These are phyloP conservation scores for Mythimna pallens DNA, from an alignment of 2,888 invertebrate species.

Conservation along the genomic window DNA sequence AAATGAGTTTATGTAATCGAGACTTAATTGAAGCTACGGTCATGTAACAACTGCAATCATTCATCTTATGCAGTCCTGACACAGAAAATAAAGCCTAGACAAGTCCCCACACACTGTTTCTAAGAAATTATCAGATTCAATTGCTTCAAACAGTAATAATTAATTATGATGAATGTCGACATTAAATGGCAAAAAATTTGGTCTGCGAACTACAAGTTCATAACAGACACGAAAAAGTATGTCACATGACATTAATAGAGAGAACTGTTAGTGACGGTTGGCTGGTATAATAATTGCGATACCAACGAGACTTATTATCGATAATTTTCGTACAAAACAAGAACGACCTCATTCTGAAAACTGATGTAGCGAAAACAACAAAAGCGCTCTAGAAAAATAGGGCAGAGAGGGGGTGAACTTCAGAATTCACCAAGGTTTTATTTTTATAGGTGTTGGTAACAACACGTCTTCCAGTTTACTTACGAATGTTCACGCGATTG, in stretches of 20 bases:
- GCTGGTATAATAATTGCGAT: conserved; percentile 52
- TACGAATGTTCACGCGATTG: conserved; percentile 1
- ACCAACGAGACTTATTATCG: conserved; percentile 43
- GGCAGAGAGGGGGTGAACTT: conserved; percentile 18
- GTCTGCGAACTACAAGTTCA: conserved; percentile 44
- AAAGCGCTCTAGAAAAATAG: conserved; percentile 35
- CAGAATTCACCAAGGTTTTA: conserved; percentile 10
- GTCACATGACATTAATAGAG: conserved; percentile 62
- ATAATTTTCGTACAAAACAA: conserved; percentile 52
- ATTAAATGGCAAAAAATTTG: conserved; percentile 50
- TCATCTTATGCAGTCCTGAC: conserved; percentile 50
- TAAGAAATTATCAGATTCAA: conserved; percentile 51
- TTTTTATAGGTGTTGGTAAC: neutral
- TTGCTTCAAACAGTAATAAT: conserved; percentile 45
- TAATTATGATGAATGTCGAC: conserved; percentile 51
- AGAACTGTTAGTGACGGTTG: conserved; percentile 52
- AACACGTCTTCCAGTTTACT: neutral
- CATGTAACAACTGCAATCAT: conserved; percentile 58
- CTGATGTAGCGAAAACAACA: conserved; percentile 35
- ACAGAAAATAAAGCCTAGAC: conserved; percentile 26
- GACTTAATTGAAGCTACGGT: conserved; percentile 49
- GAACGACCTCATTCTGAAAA: conserved; percentile 54
- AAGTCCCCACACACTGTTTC: conserved; percentile 29
- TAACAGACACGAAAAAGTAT: conserved; percentile 52
- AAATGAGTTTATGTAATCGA: conserved; percentile 56